Percentiles rank a stretch among this genome's conserved stretches.
phyloP scores from a whole-genome alignment of 2,113 vertebrate species.

The Pipa parva region DNA sequence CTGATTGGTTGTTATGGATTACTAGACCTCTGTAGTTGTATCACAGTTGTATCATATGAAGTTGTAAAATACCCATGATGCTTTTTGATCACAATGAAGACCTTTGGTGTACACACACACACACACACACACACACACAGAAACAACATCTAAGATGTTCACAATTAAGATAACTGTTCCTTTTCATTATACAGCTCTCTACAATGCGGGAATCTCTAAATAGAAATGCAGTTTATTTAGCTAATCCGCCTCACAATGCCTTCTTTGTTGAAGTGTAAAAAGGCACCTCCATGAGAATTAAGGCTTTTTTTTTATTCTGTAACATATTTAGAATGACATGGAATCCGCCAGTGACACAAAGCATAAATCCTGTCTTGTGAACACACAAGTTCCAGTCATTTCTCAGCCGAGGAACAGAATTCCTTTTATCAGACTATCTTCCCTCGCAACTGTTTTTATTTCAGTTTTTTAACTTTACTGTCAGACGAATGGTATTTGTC shows the following conservation, averaged over 20 bases:
- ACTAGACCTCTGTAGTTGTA: too few species aligned
- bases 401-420: conserved; percentile 53
- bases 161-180: too few species aligned
- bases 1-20: too few species aligned
- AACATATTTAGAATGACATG: conserved; percentile 48
- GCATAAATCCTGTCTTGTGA: conserved; percentile 43
- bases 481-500: conserved; percentile 66
- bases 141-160: too few species aligned
- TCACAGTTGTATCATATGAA: too few species aligned
- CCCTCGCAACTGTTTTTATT: conserved; percentile 57
- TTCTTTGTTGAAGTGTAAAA: conserved; percentile 48
- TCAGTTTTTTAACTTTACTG: conserved; percentile 62
- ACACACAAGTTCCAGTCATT: conserved; percentile 54
- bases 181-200: too few species aligned
- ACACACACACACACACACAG: too few species aligned
- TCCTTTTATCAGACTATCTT: conserved; percentile 62
- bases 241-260: conserved; percentile 3
- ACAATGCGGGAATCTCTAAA: too few species aligned
- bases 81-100: too few species aligned
- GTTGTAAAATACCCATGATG: too few species aligned
- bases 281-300: conserved; percentile 47
- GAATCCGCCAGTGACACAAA: conserved; percentile 56
- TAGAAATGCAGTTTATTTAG: not conserved
- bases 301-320: conserved; percentile 44
- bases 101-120: too few species aligned